Conservation (phyloP, 2,113 vertebrate genomes). For the Felis catus region DNA sequence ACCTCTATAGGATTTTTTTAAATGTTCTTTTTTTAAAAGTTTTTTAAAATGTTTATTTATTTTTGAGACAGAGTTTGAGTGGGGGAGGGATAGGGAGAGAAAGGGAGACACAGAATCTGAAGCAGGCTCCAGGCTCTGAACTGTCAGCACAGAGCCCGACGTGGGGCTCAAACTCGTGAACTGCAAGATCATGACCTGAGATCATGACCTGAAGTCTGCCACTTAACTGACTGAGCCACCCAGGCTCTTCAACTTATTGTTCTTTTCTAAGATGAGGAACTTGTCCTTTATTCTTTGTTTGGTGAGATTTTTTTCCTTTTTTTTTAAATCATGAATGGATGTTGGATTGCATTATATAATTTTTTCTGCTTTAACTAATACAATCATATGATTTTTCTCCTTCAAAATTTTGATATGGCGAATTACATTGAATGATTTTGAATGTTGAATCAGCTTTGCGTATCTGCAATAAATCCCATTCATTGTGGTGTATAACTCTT, state of each 20-base stretch:
- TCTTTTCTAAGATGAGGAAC: neutral
- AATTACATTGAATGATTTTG: neutral
- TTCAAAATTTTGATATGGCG: neutral
- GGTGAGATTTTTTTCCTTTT: neutral
- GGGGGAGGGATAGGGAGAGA: no score
- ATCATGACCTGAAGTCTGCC: no score
- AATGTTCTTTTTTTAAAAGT: neutral
- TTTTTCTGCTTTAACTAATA: neutral
- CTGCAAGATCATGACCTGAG: no score
- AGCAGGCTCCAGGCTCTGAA: no score
- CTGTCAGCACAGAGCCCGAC: no score
- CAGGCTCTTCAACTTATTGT: neutral
- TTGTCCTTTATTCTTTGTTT: neutral
- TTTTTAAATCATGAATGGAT: neutral
- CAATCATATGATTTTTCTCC: neutral
- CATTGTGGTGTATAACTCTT: neutral
- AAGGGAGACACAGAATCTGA: no score
- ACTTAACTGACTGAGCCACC: no score
- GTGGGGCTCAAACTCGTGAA: no score
- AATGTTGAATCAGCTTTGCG: neutral
- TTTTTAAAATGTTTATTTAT: no score
- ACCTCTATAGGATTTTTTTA: no score
- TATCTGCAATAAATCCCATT: neutral
- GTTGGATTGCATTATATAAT: neutral
- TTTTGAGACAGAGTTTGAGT: no score